Evolutionary conservation across 2,113 vertebrate genomes (phyloP), one percentile per base, ranked within the genome.

Genomic region (Sander vitreus): DNA sequence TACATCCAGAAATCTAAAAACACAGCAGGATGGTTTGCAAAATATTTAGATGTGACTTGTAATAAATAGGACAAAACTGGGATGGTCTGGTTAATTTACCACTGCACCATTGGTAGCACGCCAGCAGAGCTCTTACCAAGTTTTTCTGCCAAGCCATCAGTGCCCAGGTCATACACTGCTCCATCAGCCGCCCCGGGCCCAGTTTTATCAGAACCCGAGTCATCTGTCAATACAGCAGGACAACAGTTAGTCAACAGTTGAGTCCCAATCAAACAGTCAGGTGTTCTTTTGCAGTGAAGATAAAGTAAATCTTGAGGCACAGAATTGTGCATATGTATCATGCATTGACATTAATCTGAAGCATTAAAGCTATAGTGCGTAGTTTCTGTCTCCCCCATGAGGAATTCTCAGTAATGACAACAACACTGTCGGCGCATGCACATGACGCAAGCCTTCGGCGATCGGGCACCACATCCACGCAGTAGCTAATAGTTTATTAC

Each of bases 71-170:
- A 55, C 33, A 39, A 73, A 78, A 33, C 53, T 59, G 43, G 19
- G 36, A 5, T 60, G 23, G 39, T 39, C 25, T 43, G 63, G 63
- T 7, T 60, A 2, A 63, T 68, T 53, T 18, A 71, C 18, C 18
- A 5, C 43, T 53, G 19, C 33, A 48, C 54, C 45, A 74, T 0
- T 45, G 30, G 33, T 10, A 23, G 5, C 15, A 19, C 45, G 33
- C 13, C 53, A 55, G 11, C 23, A 69, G 39, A 85, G 59, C 89
- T 58, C 94, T 96, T 94, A 99, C 98, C 98, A 93, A 97, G 96
- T 93, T 97, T 97, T 84, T 96, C 93, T 73, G 93, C 93, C 45
- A 95, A 90, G 54, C 73, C 78, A 78, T 97, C 97, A n/a, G 80
- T 76, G 39, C 87, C 86, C 18, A 91, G 93, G 53, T 96, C 96